phyloP scores from a whole-genome alignment of 2,113 vertebrate genomes.

The Callospermophilus lateralis region DNA sequence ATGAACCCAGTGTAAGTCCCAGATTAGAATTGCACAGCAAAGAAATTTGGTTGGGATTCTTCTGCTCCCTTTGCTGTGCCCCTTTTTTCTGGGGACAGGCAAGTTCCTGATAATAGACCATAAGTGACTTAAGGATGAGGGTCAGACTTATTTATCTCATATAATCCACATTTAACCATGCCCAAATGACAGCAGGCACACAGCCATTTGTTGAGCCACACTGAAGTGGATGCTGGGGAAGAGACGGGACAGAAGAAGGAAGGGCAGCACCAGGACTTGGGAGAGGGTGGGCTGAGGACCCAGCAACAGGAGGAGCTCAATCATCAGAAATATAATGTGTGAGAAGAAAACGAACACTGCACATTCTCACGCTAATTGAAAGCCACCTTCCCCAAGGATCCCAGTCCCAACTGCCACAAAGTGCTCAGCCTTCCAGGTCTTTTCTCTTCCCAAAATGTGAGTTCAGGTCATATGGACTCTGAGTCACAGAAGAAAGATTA shows the following conservation, averaged over 20 bases:
- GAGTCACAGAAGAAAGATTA: neutral
- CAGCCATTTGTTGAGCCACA: neutral
- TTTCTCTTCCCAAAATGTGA: neutral
- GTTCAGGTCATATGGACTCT: neutral
- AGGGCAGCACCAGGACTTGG: neutral
- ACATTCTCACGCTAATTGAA: neutral
- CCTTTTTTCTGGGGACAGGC: neutral
- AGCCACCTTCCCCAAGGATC: neutral
- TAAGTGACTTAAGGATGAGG: too few species aligned
- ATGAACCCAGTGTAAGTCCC: neutral
- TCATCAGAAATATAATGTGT: neutral
- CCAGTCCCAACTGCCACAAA: neutral
- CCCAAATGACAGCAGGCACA: neutral
- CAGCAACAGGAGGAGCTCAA: neutral
- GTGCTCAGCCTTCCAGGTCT: neutral
- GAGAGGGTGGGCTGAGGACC: neutral
- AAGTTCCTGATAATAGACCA: too few species aligned
- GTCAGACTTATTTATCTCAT: neutral
- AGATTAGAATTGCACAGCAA: neutral
- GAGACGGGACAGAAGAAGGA: neutral
- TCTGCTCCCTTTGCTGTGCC: neutral
- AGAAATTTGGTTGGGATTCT: neutral
- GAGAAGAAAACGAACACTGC: neutral
- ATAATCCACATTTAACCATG: neutral
- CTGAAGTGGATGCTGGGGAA: neutral